Percentiles rank a stretch among this genome's conserved stretches.
Evolutionary conservation across 1,140 invertebrate genomes (phyloP).

Genomic region (Sinonovacula constricta): DNA sequence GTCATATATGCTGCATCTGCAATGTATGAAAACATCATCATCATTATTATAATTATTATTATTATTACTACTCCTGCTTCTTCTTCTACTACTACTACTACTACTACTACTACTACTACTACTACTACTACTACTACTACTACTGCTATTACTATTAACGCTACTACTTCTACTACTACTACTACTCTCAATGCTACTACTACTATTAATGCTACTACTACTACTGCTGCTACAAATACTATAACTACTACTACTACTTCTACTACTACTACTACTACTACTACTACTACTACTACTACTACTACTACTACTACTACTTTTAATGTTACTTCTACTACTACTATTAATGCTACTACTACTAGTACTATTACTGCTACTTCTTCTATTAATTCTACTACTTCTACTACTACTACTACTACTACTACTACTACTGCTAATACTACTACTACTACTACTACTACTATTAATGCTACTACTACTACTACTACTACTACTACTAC

Average conservation of each 20-base stretch:
- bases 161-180: not conserved
- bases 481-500: conserved; percentile 1
- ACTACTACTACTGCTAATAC: too few species aligned
- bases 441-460: too few species aligned
- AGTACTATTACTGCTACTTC: too few species aligned
- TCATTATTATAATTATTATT: too few species aligned
- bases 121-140: not conserved
- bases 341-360: too few species aligned
- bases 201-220: conserved; percentile 3
- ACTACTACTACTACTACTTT: not conserved
- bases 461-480: too few species aligned
- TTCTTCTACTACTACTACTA: not conserved
- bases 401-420: too few species aligned
- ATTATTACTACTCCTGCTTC: conserved; percentile 9
- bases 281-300: not conserved
- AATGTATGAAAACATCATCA: too few species aligned
- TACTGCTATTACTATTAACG: not conserved
- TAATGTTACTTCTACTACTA: not conserved
- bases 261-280: not conserved
- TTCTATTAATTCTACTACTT: too few species aligned
- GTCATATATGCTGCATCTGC: not conserved
- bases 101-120: not conserved
- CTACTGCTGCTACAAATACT: not conserved
- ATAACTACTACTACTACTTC: not conserved
- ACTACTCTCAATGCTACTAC: not conserved